Conservation (phyloP, 1,140 invertebrate genomes). For the Bombus sibiricus region DNA sequence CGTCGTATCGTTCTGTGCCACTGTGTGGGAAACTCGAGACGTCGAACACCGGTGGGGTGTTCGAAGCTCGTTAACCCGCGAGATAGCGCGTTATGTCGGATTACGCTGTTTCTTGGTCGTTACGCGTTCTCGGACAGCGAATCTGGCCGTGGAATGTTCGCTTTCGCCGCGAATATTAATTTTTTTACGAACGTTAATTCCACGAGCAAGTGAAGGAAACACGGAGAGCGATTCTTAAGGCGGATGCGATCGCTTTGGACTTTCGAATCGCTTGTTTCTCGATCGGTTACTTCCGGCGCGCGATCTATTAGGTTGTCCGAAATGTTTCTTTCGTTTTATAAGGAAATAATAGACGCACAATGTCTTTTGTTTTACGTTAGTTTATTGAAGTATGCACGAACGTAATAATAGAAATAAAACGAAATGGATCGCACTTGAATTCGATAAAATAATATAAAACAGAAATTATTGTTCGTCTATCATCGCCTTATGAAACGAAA, state of each 20-base stretch:
- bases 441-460: too few species aligned
- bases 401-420: too few species aligned
- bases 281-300: not conserved
- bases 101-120: slow-evolving; percentile 50
- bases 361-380: too few species aligned
- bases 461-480: too few species aligned
- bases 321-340: too few species aligned
- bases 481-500: too few species aligned
- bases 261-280: not conserved
- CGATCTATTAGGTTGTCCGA: too few species aligned
- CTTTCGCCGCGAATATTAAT: not conserved
- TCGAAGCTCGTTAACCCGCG: slow-evolving; percentile 60
- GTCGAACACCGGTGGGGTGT: slow-evolving; percentile 17
- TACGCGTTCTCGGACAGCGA: not conserved
- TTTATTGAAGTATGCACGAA: too few species aligned
- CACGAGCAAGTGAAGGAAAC: not conserved
- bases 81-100: slow-evolving; percentile 54
- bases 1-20: slow-evolving; percentile 30
- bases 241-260: not conserved
- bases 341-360: too few species aligned
- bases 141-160: not conserved
- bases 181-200: not conserved
- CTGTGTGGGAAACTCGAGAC: slow-evolving; percentile 49
- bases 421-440: too few species aligned
- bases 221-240: not conserved